Evolutionary conservation across 2,113 vertebrate genomes (phyloP).

Genomic region (Blennius ocellaris): DNA sequence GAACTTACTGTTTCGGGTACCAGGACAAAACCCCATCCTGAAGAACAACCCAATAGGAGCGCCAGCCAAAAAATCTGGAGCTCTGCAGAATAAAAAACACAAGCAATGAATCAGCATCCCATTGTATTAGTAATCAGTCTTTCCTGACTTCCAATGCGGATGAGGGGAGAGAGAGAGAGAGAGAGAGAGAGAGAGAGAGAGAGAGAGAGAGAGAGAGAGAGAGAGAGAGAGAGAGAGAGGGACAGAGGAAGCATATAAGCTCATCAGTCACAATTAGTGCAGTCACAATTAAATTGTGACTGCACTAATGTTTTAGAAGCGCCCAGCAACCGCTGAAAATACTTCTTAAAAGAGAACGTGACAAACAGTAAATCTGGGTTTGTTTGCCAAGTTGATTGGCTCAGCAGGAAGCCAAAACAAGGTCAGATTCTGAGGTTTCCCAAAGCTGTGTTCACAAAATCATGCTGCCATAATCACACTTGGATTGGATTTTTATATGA

Average conservation of each 20-base stretch:
- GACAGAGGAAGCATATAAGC: background rate
- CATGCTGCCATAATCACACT: background rate
- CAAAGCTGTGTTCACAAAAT: background rate
- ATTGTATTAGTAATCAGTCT: background rate
- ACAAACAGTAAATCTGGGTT: background rate
- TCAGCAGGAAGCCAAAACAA: background rate
- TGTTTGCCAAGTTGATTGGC: conserved; percentile 6
- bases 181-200: background rate
- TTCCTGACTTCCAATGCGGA: background rate
- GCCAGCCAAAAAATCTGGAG: conserved; percentile 95
- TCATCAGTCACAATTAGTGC: background rate
- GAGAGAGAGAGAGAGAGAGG: no score
- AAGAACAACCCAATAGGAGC: conserved; percentile 91
- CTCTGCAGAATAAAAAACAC: conserved; percentile 78
- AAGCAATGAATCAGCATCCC: background rate
- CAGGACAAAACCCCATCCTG: conserved; percentile 95
- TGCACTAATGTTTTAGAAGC: background rate
- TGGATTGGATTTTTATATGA: background rate
- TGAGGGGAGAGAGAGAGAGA: no score
- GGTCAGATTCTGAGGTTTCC: background rate
- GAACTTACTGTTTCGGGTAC: conserved; percentile 95
- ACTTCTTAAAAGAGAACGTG: background rate
- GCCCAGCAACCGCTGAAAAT: background rate
- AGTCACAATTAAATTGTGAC: background rate
- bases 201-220: background rate